A percentile compares a stretch with the other conserved stretches of the same genome.
Evolutionary conservation across 1,140 invertebrate species (phyloP).

Genomic region (Argopecten irradians): DNA sequence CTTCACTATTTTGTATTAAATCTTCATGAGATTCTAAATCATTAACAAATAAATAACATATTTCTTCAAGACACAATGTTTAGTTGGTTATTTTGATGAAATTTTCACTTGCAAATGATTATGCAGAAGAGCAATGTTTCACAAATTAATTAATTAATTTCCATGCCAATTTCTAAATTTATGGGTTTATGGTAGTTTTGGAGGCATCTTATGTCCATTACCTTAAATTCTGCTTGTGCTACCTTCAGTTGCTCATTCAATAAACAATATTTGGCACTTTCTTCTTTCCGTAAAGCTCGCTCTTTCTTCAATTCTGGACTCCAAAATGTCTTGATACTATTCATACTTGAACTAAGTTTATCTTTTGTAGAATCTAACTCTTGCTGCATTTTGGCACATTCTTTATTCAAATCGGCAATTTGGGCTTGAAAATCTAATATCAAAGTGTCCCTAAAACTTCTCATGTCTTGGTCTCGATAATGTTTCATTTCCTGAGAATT

Average conservation of each 20-base stretch:
- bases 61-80: no score
- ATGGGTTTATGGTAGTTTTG: no score
- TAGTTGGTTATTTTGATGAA: no score
- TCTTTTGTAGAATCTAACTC: constrained; percentile 98
- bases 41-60: no score
- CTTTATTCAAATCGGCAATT: constrained; percentile 96
- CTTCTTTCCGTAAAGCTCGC: constrained; percentile 95
- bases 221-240: constrained; percentile 98
- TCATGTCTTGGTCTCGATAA: constrained; percentile 45
- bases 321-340: constrained; percentile 99
- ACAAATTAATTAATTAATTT: no score
- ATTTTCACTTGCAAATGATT: no score
- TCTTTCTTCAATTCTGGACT: constrained; percentile 99
- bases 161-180: no score
- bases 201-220: constrained; percentile 80
- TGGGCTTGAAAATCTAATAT: constrained; percentile 95
- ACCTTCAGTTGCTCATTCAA: constrained; percentile 98
- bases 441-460: constrained; percentile 67
- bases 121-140: no score
- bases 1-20: no score
- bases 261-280: constrained; percentile 96
- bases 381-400: constrained; percentile 96
- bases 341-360: constrained; percentile 98
- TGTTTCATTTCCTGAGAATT: constrained; percentile 60
- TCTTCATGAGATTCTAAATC: no score